These are phyloP conservation scores for Fopius arisanus DNA, from an alignment of 1,140 invertebrate genomes.

Conservation along the genomic window DNA sequence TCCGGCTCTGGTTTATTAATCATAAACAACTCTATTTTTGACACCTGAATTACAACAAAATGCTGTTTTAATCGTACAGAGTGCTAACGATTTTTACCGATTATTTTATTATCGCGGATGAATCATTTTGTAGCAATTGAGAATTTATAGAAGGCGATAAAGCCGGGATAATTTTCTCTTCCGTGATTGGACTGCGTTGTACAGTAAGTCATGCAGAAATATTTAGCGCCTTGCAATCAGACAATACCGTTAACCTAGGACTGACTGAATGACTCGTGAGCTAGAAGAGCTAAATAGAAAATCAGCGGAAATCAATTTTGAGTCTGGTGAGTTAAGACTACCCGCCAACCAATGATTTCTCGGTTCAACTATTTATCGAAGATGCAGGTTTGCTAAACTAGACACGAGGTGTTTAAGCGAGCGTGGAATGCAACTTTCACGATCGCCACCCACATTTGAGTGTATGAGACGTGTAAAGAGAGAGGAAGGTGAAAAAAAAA, in stretches of 20 bases:
- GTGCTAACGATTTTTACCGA: neutral
- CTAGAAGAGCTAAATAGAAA: neutral
- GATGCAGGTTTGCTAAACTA: neutral
- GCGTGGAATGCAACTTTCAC: conserved; percentile 30
- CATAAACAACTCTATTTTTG: neutral
- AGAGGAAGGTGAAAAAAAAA: neutral
- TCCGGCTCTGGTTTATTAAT: neutral
- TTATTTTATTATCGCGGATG: neutral
- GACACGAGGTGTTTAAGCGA: conserved; percentile 4
- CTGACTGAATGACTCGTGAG: neutral
- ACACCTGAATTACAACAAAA: neutral
- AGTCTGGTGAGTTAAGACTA: neutral
- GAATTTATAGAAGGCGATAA: conserved; percentile 1
- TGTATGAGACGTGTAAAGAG: neutral
- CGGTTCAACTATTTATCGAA: neutral
- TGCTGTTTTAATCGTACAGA: neutral
- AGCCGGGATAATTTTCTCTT: neutral
- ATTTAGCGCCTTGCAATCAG: neutral
- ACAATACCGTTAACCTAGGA: neutral
- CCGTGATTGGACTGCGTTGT: neutral
- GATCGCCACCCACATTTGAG: conserved; percentile 26
- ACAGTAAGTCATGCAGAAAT: neutral
- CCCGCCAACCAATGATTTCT: too few species aligned
- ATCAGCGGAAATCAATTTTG: neutral
- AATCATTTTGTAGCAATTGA: neutral